A percentile compares a stretch with the other conserved stretches of the same genome.
Evolutionary conservation across 53 echinoderm and acorn worm genomes (phyloP).

Genomic region (Echinometra lucunter): DNA sequence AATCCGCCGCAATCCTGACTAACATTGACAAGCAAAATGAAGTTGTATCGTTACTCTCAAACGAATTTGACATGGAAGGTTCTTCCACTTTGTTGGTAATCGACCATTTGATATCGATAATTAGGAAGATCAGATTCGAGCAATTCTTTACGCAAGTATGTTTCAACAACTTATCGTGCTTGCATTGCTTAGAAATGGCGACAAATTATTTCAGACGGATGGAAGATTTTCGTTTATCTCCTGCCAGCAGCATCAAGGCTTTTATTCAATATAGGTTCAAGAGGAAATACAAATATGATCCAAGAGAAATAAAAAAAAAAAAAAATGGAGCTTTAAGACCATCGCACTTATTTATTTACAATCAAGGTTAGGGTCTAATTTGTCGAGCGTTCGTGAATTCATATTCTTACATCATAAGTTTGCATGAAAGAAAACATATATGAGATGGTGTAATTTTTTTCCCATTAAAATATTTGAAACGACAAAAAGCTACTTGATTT

Average conservation of each 20-base stretch:
- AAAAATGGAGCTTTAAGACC: background rate
- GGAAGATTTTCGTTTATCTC: background rate
- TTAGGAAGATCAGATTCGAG: background rate
- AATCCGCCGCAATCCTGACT: background rate
- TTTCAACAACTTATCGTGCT: background rate
- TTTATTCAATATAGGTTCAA: conserved; percentile 9
- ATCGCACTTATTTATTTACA: background rate
- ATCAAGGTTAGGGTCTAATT: background rate
- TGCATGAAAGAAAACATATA: background rate
- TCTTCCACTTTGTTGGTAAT: background rate
- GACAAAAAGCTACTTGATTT: too few species aligned
- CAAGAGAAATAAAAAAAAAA: background rate
- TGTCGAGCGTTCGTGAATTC: background rate
- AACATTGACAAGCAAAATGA: background rate
- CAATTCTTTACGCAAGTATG: background rate
- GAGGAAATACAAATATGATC: background rate
- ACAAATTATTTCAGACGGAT: background rate
- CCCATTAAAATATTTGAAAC: too few species aligned
- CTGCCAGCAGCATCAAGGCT: background rate
- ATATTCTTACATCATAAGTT: background rate
- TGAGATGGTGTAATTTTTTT: background rate
- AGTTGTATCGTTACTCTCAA: conserved; percentile 18
- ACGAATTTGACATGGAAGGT: background rate
- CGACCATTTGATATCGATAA: background rate
- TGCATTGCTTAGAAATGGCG: background rate